Conservation (phyloP, 2,888 invertebrate species). For the Hirtodrosophila duncani region DNA sequence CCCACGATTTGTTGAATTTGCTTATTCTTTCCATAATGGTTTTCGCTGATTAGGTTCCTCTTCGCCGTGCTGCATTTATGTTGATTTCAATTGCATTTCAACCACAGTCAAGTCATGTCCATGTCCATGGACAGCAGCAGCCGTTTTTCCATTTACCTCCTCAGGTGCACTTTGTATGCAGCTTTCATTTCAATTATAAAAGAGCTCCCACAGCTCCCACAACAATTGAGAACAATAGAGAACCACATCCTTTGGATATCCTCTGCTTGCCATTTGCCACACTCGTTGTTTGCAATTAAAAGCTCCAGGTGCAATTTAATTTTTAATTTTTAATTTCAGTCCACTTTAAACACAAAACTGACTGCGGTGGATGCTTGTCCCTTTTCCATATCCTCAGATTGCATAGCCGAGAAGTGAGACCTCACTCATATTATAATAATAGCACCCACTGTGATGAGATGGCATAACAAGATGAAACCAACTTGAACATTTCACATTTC, state of each 20-base stretch:
- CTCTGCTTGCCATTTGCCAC: conserved; percentile 16
- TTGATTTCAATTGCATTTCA: too few relatives aligned
- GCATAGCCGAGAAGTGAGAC: conserved; percentile 10
- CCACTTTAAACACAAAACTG: conserved; percentile 27
- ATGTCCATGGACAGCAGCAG: too few relatives aligned
- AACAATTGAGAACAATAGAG: conserved; percentile 22
- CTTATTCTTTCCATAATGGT: too few relatives aligned
- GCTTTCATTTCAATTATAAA: conserved; percentile 1
- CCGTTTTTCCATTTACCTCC: too few relatives aligned
- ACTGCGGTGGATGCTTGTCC: too few relatives aligned
- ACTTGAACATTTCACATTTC: conserved; percentile 10
- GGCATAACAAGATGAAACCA: neutral
- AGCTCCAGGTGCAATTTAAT: conserved; percentile 4
- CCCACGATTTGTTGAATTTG: too few relatives aligned
- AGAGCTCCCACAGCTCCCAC: conserved; percentile 19
- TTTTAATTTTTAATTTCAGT: conserved; percentile 32
- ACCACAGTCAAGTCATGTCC: too few relatives aligned
- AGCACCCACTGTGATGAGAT: conserved; percentile 28
- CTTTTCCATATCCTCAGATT: too few relatives aligned
- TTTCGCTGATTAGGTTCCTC: neutral
- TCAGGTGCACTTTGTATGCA: neutral
- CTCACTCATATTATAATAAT: too few relatives aligned
- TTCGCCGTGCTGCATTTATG: too few relatives aligned
- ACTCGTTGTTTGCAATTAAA: conserved; percentile 14
- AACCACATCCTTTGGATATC: conserved; percentile 7